phyloP scores from a whole-genome alignment of 2,797 vertebrate species.

The Hoplostethus atlanticus region DNA sequence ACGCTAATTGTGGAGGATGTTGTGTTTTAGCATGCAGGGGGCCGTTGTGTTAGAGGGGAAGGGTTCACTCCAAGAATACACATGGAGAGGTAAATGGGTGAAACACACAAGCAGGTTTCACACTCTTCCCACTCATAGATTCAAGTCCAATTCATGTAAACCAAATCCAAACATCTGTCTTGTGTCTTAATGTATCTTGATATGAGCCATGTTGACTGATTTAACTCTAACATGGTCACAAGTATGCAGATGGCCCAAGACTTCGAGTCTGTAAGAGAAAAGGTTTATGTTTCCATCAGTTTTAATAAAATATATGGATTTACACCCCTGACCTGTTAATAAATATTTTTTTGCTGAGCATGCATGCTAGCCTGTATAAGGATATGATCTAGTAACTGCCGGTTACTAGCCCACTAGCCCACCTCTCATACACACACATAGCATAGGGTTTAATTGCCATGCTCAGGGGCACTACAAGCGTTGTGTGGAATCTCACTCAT shows the following conservation, averaged over 20 bases:
- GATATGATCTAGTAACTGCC: neutral
- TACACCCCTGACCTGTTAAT: conserved; percentile 3
- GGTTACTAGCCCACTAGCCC: conserved; percentile 6
- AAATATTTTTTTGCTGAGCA: conserved; percentile 3
- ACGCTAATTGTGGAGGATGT: conserved; percentile 77
- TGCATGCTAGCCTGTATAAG: neutral
- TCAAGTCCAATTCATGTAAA: neutral
- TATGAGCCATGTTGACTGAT: neutral
- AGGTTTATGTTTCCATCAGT: neutral
- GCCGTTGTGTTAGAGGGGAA: conserved; percentile 29
- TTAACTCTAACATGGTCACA: neutral
- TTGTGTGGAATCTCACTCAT: conserved; percentile 41
- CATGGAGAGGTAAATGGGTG: neutral
- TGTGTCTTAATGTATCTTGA: neutral
- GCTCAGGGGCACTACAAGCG: conserved; percentile 12
- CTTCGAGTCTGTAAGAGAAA: neutral
- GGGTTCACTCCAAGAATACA: conserved; percentile 38
- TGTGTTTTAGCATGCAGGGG: conserved; percentile 68
- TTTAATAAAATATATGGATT: conserved; percentile 3
- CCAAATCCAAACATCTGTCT: neutral
- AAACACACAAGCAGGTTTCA: conserved; percentile 26
- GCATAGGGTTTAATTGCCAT: neutral
- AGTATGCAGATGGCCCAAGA: neutral
- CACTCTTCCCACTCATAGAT: neutral
- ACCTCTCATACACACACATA: conserved; percentile 14